Evolutionary conservation across 2,888 invertebrate species (phyloP), one percentile per base, ranked within the genome.

Genomic region (Polymixis lichenea): DNA sequence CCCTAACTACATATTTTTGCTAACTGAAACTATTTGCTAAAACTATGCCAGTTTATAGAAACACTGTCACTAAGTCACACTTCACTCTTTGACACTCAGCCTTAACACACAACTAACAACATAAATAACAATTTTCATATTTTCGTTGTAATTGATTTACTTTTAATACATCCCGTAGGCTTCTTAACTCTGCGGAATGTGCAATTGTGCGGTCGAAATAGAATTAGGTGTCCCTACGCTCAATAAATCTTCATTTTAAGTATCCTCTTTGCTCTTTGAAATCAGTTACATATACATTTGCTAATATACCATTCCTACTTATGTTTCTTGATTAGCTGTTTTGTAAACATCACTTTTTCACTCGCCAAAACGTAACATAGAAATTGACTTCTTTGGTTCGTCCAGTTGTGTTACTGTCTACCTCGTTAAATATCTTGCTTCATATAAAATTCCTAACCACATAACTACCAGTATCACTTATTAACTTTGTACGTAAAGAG

Each of bases 31-130:
- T 38, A 38, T 38, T 38, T 38, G 38, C 17, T n/a, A 7, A 56
- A 72, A 56, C 19, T 15, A 32, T 55, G 1, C 25, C 8, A 32
- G 32, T 28, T 17, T 38, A 38, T 25, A 25, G n/a, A 25, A 38
- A 73, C 73, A 72, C 49, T 72, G 11, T 58, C 17, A 38, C 49
- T 38, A 25, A 11, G 25, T 38, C 19, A 19, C 46, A 32, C 32
- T 73, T 22, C 56, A 72, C 19, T 46, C 11, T 46, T 46, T 17
- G 1, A 46, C 43, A 46, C 51, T 28, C 5, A 55, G 1, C 32
- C 38, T 38, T 38, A 38, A 55, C 67, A 38, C 68, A 22, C 6
- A 38, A 38, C 46, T 11, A 49, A 28, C 28, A 28, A 32, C 15
- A 9, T 38, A 1, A 13, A 46, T 46, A 46, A 46, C 43, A 46